Conservation (phyloP, 2,797 vertebrate species). For the Phalloptychus januarius region DNA sequence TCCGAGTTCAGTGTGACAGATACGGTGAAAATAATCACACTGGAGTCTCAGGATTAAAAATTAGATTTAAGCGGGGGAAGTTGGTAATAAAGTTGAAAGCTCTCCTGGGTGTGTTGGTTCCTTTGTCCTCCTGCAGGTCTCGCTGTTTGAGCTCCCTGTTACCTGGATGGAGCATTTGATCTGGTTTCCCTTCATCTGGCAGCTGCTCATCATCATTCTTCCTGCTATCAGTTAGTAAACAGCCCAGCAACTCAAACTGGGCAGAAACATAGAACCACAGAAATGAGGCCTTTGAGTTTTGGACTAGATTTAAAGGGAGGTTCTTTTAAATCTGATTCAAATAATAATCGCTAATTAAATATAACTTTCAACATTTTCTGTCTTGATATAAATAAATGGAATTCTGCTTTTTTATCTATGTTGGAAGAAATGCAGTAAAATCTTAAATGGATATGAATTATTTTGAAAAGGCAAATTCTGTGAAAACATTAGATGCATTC, state of each 20-base stretch:
- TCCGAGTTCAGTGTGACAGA: conserved; percentile 71
- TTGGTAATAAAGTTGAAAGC: conserved; percentile 66
- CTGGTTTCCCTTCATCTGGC: conserved; percentile 20
- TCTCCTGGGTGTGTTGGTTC: conserved; percentile 55
- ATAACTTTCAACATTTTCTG: neutral
- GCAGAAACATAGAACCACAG: conserved; percentile 18
- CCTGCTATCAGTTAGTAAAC: conserved; percentile 52
- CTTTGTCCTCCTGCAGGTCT: conserved; percentile 59
- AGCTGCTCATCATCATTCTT: conserved; percentile 42
- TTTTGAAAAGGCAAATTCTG: neutral
- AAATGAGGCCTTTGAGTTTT: neutral
- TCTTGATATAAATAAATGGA: neutral
- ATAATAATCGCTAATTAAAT: neutral
- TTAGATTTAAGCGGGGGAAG: conserved; percentile 69
- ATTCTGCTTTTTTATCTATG: neutral
- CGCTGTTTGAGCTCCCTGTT: conserved; percentile 26
- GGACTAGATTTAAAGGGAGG: neutral
- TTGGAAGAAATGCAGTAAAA: neutral
- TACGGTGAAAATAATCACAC: conserved; percentile 74
- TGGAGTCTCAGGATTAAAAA: conserved; percentile 71
- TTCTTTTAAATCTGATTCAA: neutral
- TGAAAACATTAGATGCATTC: neutral
- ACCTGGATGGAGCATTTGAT: conserved; percentile 41
- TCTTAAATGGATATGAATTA: neutral
- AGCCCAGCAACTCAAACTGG: conserved; percentile 15